Conservation (phyloP, 1,140 invertebrate genomes). For the Centruroides vittatus region DNA sequence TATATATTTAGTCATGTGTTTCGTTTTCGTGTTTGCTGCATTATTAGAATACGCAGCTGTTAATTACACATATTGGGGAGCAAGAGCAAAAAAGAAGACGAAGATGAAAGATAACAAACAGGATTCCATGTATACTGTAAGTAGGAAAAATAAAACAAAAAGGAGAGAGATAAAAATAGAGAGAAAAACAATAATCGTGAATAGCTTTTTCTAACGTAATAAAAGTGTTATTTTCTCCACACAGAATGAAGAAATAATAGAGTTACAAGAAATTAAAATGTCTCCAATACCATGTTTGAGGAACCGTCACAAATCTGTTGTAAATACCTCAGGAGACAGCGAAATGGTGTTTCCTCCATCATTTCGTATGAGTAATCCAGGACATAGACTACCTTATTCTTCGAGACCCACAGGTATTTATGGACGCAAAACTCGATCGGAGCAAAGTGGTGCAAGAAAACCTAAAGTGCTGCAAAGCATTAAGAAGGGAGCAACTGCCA, state of each 20-base stretch:
- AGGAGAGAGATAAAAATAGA: no score
- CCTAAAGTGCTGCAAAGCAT: conserved; percentile 64
- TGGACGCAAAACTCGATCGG: background rate
- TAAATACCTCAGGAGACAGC: conserved; percentile 8
- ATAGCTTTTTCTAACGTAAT: no score
- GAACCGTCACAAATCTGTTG: conserved; percentile 36
- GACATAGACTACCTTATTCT: conserved; percentile 2
- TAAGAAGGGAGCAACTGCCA: conserved; percentile 25
- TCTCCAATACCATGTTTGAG: conserved; percentile 69
- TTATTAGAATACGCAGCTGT: conserved; percentile 94
- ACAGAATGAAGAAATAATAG: conserved; percentile 47
- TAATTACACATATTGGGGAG: conserved; percentile 98
- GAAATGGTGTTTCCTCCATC: conserved; percentile 21
- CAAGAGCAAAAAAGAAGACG: conserved; percentile 73
- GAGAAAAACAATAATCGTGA: no score
- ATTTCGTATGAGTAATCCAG: conserved; percentile 21
- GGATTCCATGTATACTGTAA: background rate
- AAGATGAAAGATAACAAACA: conserved; percentile 19
- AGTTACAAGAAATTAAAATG: conserved; percentile 62
- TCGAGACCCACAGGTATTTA: background rate
- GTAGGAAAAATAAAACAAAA: no score
- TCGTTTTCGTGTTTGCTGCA: conserved; percentile 96
- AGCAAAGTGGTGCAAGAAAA: conserved; percentile 21
- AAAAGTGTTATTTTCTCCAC: background rate
- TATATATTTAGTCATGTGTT: conserved; percentile 97